Conservation (phyloP, 2,113 vertebrate species). For the Paracanthobrama guichenoti region DNA sequence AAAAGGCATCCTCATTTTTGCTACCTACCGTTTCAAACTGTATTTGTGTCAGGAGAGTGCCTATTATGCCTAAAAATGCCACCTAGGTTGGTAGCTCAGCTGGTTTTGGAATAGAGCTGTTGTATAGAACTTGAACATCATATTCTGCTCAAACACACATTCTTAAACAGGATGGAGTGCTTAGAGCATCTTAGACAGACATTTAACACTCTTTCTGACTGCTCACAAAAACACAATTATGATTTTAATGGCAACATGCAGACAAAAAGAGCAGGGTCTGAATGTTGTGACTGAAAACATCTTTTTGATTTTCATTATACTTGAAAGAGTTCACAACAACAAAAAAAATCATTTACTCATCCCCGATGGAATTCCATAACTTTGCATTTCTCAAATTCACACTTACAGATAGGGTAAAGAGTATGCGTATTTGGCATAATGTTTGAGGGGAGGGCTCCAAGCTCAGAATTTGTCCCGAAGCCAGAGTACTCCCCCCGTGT, state of each 20-base stretch:
- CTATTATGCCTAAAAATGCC: not conserved
- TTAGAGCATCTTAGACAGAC: not conserved
- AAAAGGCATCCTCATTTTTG: not conserved
- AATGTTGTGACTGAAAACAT: not conserved
- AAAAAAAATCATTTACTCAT: not conserved
- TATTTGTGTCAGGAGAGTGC: not conserved
- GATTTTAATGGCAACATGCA: not conserved
- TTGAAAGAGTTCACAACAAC: not conserved
- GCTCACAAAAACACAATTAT: not conserved
- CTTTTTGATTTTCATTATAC: not conserved
- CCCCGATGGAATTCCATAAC: not conserved
- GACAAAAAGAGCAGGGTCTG: not conserved
- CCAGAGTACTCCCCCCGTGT: not conserved
- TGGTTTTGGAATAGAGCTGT: not conserved
- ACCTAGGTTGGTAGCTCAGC: not conserved
- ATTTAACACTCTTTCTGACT: not conserved
- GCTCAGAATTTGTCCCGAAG: not conserved
- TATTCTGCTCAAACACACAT: not conserved
- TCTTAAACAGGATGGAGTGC: not conserved
- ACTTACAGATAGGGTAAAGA: not conserved
- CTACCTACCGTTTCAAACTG: not conserved
- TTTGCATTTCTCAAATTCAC: not conserved
- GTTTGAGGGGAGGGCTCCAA: not conserved
- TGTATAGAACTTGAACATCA: not conserved
- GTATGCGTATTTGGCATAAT: not conserved